Conservation (phyloP, 2,113 vertebrate species). For the Rhabdornis inornatus region DNA sequence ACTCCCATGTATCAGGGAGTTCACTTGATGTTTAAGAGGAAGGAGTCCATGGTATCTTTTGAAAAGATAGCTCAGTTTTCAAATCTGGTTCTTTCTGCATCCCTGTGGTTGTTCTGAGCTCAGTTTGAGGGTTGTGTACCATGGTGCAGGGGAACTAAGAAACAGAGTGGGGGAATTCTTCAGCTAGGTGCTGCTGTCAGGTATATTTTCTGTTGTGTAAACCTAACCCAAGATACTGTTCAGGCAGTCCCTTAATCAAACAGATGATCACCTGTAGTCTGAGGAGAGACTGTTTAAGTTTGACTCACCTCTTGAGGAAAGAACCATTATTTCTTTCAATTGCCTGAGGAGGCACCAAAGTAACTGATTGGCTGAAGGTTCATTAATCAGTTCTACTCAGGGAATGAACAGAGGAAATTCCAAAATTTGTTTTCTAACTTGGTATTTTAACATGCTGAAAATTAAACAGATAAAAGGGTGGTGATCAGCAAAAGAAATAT, state of each 20-base stretch:
- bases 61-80: neutral
- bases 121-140: neutral
- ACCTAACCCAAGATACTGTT: neutral
- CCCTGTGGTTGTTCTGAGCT: neutral
- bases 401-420: neutral
- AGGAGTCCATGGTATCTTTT: neutral
- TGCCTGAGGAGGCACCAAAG: neutral
- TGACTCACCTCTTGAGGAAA: neutral
- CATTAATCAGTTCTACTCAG: neutral
- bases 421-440: neutral
- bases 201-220: neutral
- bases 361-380: neutral
- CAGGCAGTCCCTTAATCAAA: neutral
- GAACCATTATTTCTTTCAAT: neutral
- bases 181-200: neutral
- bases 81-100: neutral
- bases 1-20: fast-evolving
- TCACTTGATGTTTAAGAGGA: neutral
- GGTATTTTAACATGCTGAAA: neutral
- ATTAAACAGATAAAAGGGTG: neutral
- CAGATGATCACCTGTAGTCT: neutral
- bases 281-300: neutral
- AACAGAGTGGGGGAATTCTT: neutral
- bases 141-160: neutral
- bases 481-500: neutral